Conservation (phyloP, 2,797 vertebrate genomes). For the Remorina albescens region DNA sequence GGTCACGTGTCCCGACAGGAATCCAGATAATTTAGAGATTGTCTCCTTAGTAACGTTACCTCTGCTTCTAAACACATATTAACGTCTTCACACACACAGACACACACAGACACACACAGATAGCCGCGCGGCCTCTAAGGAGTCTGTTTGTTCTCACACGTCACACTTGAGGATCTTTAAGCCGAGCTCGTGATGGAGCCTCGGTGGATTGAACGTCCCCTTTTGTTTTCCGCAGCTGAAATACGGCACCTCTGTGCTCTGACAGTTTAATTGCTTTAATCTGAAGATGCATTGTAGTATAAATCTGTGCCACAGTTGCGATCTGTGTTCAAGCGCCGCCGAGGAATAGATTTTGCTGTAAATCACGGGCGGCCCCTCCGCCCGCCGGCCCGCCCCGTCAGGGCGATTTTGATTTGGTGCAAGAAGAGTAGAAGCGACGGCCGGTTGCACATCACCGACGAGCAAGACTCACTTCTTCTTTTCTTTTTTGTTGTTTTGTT, state of each 20-base stretch:
- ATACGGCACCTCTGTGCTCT: slow-evolving; percentile 28
- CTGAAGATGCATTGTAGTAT: slow-evolving; percentile 58
- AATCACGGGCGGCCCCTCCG: slow-evolving; percentile 39
- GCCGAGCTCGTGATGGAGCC: slow-evolving; percentile 42
- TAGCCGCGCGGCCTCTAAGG: slow-evolving; percentile 26
- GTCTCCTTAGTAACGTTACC: slow-evolving; percentile 2
- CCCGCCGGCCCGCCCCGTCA: slow-evolving; percentile 23
- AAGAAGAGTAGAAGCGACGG: background rate
- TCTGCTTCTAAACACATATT: slow-evolving; percentile 18
- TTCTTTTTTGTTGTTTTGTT: no score
- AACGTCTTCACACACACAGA: background rate
- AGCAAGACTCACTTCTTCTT: background rate
- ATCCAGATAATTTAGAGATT: background rate
- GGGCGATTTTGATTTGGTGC: slow-evolving; percentile 27
- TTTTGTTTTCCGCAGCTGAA: slow-evolving; percentile 50
- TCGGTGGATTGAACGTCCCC: slow-evolving; percentile 55
- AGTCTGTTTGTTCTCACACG: slow-evolving; percentile 31
- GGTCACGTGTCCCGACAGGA: no score
- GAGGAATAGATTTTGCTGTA: slow-evolving; percentile 40
- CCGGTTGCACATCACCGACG: background rate
- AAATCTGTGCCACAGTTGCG: slow-evolving; percentile 59
- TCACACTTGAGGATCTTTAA: slow-evolving; percentile 31
- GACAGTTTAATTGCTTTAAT: slow-evolving; percentile 69
- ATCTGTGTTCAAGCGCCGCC: slow-evolving; percentile 34
- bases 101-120: background rate